Evolutionary conservation across 1,140 invertebrate genomes (phyloP).

Genomic region (Dinothrombium tinctorium): DNA sequence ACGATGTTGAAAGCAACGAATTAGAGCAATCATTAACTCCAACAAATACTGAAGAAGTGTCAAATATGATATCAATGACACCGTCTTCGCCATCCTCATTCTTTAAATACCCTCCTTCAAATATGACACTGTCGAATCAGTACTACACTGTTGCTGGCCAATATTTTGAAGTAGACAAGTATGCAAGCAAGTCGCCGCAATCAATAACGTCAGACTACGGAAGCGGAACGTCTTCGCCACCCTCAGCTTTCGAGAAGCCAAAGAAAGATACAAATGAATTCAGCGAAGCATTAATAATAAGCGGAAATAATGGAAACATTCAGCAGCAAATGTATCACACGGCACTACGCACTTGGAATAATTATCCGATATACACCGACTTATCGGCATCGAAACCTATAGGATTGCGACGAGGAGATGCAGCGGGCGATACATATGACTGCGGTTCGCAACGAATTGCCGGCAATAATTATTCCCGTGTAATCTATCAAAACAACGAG

Average conservation of each 20-base stretch:
- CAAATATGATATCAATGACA: constrained; percentile 13
- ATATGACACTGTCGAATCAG: not conserved
- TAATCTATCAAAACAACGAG: no score
- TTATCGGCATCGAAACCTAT: not conserved
- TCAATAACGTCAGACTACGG: constrained; percentile 11
- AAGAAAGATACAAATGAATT: not conserved
- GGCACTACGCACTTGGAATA: not conserved
- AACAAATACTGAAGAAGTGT: constrained; percentile 13
- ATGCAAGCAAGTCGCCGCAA: constrained; percentile 7
- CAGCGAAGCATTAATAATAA: not conserved
- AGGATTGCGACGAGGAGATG: no score
- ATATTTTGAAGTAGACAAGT: constrained; percentile 5
- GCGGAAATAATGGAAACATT: not conserved
- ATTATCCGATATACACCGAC: constrained; percentile 4
- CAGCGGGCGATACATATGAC: no score
- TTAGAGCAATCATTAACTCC: constrained; percentile 13
- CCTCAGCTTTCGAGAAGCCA: not conserved
- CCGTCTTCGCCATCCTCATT: not conserved
- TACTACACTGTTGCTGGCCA: not conserved
- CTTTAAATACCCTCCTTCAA: not conserved
- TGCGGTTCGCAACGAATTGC: no score
- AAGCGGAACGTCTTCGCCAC: constrained; percentile 9
- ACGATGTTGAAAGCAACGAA: constrained; percentile 3
- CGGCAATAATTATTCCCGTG: no score
- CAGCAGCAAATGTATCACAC: not conserved